Conservation (phyloP, 2,113 vertebrate species). For the Rhizomys pruinosus region DNA sequence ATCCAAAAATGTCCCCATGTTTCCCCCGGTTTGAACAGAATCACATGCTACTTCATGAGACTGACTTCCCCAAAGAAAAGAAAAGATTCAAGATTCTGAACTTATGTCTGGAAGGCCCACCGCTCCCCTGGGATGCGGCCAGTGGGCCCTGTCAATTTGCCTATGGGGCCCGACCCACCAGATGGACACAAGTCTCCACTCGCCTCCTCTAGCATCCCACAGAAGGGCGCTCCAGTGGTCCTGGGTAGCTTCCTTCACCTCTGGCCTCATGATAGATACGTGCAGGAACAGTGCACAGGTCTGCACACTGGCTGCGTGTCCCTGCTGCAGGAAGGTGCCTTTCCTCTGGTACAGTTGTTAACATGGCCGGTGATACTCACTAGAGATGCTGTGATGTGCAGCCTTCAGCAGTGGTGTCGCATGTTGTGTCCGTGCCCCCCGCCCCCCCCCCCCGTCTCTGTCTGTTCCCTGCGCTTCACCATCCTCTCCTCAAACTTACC, state of each 20-base stretch:
- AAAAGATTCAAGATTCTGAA: conserved; percentile 14
- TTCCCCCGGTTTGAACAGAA: conserved; percentile 53
- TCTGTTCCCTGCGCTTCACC: not conserved
- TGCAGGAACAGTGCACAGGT: not conserved
- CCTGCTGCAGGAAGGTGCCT: not conserved
- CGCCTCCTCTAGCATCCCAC: not conserved
- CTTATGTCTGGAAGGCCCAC: not conserved
- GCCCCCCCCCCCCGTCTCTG: not conserved
- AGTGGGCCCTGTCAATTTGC: not conserved
- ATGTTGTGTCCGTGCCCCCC: no score
- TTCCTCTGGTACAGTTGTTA: not conserved
- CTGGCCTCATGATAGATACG: not conserved
- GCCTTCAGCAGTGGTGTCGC: not conserved
- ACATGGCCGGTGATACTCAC: not conserved
- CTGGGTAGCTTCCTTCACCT: not conserved
- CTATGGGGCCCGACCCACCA: not conserved
- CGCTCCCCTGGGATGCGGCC: not conserved
- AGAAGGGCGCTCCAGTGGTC: not conserved
- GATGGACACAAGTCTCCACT: not conserved
- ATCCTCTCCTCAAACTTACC: not conserved
- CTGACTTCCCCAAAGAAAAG: conserved; percentile 61
- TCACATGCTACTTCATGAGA: conserved; percentile 53
- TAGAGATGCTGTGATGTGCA: not conserved
- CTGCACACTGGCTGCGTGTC: not conserved
- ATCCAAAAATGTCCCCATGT: conserved; percentile 71